Percentiles rank a stretch among this genome's conserved stretches.
Evolutionary conservation across 2,797 vertebrate genomes (phyloP).

Genomic region (Phoebastria nigripes): DNA sequence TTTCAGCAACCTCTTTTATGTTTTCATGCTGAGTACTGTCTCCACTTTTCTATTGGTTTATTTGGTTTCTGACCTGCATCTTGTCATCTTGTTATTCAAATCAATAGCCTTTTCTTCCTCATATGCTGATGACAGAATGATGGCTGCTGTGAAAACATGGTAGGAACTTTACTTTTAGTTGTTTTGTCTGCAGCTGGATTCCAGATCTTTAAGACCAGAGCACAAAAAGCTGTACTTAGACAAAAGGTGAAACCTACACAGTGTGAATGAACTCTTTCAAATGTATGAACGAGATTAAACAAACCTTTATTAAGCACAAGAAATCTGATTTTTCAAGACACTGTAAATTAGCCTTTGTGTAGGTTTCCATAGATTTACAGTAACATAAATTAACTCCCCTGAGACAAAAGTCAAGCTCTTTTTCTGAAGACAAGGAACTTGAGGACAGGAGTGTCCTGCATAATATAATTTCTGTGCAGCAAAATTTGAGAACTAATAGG

Average conservation of each 20-base stretch:
- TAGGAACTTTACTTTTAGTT: neutral
- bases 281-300: neutral
- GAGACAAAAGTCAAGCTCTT: neutral
- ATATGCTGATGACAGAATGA: neutral
- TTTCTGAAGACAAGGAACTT: neutral
- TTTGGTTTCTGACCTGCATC: neutral
- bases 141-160: neutral
- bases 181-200: neutral
- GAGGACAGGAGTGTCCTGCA: neutral
- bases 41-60: neutral
- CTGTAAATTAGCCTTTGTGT: neutral
- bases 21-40: neutral
- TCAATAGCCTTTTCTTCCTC: neutral
- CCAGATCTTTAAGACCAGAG: neutral
- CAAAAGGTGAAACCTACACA: neutral
- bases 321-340: neutral
- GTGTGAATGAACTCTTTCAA: neutral
- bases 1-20: neutral
- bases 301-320: neutral
- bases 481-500: neutral
- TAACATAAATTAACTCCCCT: neutral
- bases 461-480: neutral
- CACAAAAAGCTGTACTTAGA: neutral
- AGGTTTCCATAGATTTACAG: neutral
- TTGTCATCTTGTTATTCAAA: neutral